Conservation (phyloP, 2,113 vertebrate species). For the Galemys pyrenaicus region DNA sequence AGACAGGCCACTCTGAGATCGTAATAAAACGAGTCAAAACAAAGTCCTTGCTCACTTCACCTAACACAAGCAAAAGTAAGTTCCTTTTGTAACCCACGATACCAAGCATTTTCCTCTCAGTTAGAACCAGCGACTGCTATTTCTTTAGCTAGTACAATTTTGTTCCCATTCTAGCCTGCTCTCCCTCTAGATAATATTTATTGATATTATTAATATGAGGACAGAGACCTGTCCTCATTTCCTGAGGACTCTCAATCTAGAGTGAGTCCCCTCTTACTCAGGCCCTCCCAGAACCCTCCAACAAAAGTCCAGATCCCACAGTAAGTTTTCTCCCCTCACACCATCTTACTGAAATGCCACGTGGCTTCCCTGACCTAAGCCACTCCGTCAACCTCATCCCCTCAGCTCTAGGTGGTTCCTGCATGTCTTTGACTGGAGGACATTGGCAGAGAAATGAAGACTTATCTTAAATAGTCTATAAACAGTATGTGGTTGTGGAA, state of each 20-base stretch:
- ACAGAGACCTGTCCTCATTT: neutral
- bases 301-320: neutral
- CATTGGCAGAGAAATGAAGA: neutral
- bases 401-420: neutral
- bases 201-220: neutral
- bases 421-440: neutral
- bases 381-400: neutral
- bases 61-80: neutral
- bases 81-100: neutral
- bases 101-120: neutral
- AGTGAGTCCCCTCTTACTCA: neutral
- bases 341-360: neutral
- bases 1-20: neutral
- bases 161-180: neutral
- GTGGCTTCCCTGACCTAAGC: neutral
- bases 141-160: neutral
- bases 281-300: neutral
- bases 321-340: neutral
- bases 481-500: neutral
- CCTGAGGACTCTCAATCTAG: neutral
- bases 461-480: neutral
- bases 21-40: neutral
- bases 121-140: neutral
- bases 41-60: neutral
- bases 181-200: neutral